Conservation (phyloP, 2,113 vertebrate species). For the Pao palembangensis region DNA sequence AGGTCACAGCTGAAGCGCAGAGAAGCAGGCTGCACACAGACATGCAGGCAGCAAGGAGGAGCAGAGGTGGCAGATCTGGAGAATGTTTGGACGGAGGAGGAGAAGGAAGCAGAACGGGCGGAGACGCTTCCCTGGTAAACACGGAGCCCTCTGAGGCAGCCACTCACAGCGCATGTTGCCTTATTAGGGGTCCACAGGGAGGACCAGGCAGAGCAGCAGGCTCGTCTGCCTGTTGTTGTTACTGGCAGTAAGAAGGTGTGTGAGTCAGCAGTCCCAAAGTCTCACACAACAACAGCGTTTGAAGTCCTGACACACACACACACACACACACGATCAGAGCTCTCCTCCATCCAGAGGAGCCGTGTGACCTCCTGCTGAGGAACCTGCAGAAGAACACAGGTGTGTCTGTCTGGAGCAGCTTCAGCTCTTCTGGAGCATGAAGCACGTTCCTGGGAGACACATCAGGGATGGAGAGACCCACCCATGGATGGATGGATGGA, state of each 20-base stretch:
- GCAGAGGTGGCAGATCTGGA: not conserved
- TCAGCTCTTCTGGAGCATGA: no score
- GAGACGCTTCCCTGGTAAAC: slow-evolving; percentile 63
- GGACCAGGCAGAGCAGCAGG: slow-evolving; percentile 20
- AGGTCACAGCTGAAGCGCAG: no score
- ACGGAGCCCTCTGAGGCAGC: slow-evolving; percentile 60
- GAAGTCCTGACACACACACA: no score
- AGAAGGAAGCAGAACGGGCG: slow-evolving; percentile 39
- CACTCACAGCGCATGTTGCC: slow-evolving; percentile 75
- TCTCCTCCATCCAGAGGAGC: not conserved
- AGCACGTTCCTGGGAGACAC: no score
- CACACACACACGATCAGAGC: no score
- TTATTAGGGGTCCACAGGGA: slow-evolving; percentile 73
- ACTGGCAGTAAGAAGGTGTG: not conserved
- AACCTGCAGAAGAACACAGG: no score
- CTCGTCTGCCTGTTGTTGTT: not conserved
- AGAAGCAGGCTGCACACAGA: no score
- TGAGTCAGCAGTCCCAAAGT: slow-evolving; percentile 2
- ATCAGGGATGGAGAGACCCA: no score
- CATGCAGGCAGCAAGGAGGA: not conserved
- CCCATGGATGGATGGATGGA: no score
- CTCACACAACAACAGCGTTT: not conserved
- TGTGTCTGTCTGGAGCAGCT: no score
- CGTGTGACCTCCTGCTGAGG: no score
- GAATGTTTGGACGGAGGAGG: slow-evolving; percentile 22